Evolutionary conservation across 1,140 invertebrate genomes (phyloP), one percentile per base, ranked within the genome.

Genomic region (Hycleus phaleratus): DNA sequence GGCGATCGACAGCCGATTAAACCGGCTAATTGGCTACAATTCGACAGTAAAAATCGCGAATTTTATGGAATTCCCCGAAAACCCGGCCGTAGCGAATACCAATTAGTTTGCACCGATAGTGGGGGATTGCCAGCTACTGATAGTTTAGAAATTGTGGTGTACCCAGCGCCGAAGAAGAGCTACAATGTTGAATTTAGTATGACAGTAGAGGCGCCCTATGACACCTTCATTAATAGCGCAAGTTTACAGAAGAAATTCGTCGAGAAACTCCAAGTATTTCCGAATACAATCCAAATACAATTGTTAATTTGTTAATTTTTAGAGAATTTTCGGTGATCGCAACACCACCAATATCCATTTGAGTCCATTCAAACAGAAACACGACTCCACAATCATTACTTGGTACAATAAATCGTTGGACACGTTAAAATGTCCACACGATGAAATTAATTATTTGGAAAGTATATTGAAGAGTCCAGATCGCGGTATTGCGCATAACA

Each of bases 1-100:
- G 82, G 81, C 44, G 85, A 93, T 59, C 79, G 85, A 45, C 79
- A 81, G 7, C 75, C 82, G 48, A 79, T 93, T 26, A 78, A 83
- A 1, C 54, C 79, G 0, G 72, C 81, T n/a, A 83, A 89, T 67
- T 95, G 93, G 93, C 73, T 95, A 45, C 91, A 93, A 71, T 95
- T 95, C 70, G 90, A 95, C 69, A 77, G 77, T 2, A 88, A 87
- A 56, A 93, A 92, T 76, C 88, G 92, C 70, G 91, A 93, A 78
- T 92, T 95, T 70, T 93, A 84, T 72, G 93, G 92, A 2, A 79
- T 95, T 25, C 91, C 91, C 4, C 74, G 75, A 2, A 84, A 93
- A 70, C 77, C 82, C 3, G 87, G 86, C 3, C 78, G 81, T 32
- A 82, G 82, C 54, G 85, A 90, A 63, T 95, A 92, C 71, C 82